Base-by-base conservation (phyloP, 2,113 vertebrate genomes). In the Gambusia affinis region DNA sequence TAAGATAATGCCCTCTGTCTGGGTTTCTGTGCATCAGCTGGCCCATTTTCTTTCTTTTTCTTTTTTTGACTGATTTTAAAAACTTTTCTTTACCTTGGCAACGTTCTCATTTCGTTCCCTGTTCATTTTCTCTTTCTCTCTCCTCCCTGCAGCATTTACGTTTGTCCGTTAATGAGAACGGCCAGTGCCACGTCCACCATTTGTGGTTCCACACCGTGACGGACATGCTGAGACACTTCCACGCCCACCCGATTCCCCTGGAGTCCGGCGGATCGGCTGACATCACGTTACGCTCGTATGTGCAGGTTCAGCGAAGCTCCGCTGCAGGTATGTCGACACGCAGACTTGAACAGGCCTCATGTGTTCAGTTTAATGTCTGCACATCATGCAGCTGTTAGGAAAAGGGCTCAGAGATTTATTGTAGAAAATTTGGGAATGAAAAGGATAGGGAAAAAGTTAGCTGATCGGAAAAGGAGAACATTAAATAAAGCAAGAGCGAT, bases 121-220 rank as follows among this genome's bases (percentile, higher is more conserved):
- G 27, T 12, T 17, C 12, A 4, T 57, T 39, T 19, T 39, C 17
- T 44, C 60, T 39, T 12, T 39, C 17, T 39, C 62, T 22, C 17
- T 30, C 28, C 8, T 72, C 24, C 29, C 4, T 29, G 14, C 94
- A 99, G 98, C 98, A 99, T 86, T 94, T 99, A 72, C 96, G 98
- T 27, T 93, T 99, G 91, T 99, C 98, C 0, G 94, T 99, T 91
- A 99, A 98, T 0, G 97, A 97, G 80, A 97, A 92, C 0, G 96
- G 98, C 8, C 97, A 98, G 89, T 99, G 98, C 90, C 97, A 98
- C 3, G 97, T 99, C 12, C 98, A 99, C 87, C 98, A 99, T 87
- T 95, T 99, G 88, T 99, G 97, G 97, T 99, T 99, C 91, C 97
- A 97, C 94, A 98, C 96, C 0, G 96, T 99, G 79, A 95, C 96